These are phyloP conservation scores for Micropoecilia bifurca DNA, from an alignment of 2,797 vertebrate species.

Conservation along the genomic window DNA sequence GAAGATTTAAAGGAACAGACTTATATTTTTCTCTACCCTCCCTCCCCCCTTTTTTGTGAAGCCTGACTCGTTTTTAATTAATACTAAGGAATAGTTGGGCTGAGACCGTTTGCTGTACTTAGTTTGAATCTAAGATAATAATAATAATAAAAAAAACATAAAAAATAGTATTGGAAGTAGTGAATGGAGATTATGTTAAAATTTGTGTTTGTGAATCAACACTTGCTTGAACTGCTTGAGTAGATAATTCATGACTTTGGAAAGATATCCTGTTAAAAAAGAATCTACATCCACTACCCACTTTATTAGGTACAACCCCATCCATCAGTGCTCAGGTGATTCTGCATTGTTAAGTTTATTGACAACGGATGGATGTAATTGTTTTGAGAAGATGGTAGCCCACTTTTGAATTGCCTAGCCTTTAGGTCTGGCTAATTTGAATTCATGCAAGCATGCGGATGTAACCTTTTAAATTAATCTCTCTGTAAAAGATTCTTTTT, in stretches of 20 bases:
- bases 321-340: background rate
- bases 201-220: background rate
- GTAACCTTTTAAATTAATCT: background rate
- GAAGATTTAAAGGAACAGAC: constrained; percentile 73
- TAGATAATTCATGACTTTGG: background rate
- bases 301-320: background rate
- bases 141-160: background rate
- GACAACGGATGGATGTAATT: background rate
- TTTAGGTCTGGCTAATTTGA: too few relatives aligned
- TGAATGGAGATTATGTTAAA: background rate
- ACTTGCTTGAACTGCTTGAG: background rate
- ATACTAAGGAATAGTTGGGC: background rate
- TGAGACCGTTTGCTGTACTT: background rate
- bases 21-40: constrained; percentile 18
- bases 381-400: background rate
- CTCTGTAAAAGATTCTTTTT: background rate
- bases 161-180: background rate
- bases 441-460: background rate
- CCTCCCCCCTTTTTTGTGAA: constrained; percentile 29
- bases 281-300: background rate
- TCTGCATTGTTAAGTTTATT: background rate
- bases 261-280: background rate
- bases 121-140: background rate
- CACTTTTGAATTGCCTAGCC: background rate
- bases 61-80: constrained; percentile 35